Base-by-base conservation (phyloP, 2,797 vertebrate species). In the Botia kubotai region DNA sequence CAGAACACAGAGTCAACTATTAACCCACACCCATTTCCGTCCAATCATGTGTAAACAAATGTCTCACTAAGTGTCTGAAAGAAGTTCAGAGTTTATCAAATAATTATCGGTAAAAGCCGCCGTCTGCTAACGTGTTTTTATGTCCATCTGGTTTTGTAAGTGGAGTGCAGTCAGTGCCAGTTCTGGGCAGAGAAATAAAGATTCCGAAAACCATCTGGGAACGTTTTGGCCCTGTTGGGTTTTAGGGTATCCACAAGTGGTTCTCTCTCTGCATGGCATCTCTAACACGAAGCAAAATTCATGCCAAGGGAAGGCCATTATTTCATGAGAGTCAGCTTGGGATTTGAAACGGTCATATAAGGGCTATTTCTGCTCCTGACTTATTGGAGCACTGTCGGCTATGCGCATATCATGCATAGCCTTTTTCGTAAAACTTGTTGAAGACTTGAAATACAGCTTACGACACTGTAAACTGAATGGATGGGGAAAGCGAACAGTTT, bases 311-410 rank as follows among this genome's bases (percentile, higher is more conserved):
- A 83, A 76, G 52, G 14, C 50, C 46, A 65, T 79, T 72, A 66
- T 67, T 69, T 66, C 39, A 33, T 21, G 10, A 70, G 72, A 80
- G 72, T 72, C 58, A 72, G 23, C 50, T 72, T 72, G 69, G 58
- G 48, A 80, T 75, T 58, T 36, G 13, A 69, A 80, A 72, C 66
- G 8, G 26, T 19, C 65, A 55, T 33, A 21, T 57, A 79, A 83
- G 39, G 33, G 55, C 5, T 10, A 79, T 83, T 79, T 70, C 36
- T 74, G 72, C 21, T 43, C 17, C 10, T 52, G 6, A 71, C n/a
- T 39, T 23, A 36, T 23, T 58, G 48, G 33, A 71, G 14, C 72
- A 67, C 72, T n/a, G 26, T 65, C 0, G 72, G 57, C 36, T 17
- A 71, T 53, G 77, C 10, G 11, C n/a, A 17, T 62, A 78, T 83